Conservation (phyloP, 1,140 invertebrate genomes). For the Hyposmocoma kahamanoa region DNA sequence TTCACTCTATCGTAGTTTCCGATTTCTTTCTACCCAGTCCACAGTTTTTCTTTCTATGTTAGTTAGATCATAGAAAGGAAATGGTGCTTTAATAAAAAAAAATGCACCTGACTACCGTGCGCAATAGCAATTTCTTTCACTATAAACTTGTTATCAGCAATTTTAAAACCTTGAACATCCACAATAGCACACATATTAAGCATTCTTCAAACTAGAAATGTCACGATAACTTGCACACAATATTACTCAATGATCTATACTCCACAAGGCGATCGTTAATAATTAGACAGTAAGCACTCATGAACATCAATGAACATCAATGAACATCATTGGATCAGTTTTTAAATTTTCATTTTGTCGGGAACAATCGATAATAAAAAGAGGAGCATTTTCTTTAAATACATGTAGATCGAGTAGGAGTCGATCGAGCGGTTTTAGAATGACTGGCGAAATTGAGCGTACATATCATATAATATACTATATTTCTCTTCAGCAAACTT, state of each 20-base stretch:
- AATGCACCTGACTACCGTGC: constrained; percentile 4
- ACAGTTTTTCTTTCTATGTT: constrained; percentile 1
- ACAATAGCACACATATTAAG: too few species aligned
- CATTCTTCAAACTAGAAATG: too few species aligned
- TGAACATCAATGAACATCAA: constrained; percentile 11
- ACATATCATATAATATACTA: constrained; percentile 14
- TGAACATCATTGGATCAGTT: constrained; percentile 17
- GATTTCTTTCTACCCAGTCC: constrained; percentile 3
- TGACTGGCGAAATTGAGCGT: constrained; percentile 16
- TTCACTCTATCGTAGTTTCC: constrained; percentile 4
- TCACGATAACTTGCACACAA: constrained; percentile 21
- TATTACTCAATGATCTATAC: constrained; percentile 21
- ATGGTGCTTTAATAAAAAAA: constrained; percentile 14
- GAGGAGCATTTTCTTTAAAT: constrained; percentile 10
- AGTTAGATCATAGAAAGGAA: constrained; percentile 5
- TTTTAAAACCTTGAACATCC: constrained; percentile 18
- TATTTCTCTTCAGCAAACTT: constrained; percentile 14
- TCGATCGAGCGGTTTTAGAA: constrained; percentile 6
- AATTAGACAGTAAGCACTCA: constrained; percentile 23
- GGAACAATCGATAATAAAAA: constrained; percentile 14
- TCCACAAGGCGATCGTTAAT: constrained; percentile 22
- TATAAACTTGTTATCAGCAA: constrained; percentile 13
- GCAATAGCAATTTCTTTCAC: constrained; percentile 18
- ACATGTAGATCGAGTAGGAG: constrained; percentile 1
- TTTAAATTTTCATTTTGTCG: constrained; percentile 17